Evolutionary conservation across 2,888 invertebrate species (phyloP), one percentile per base, ranked within the genome.

Genomic region (Priapulus caudatus): DNA sequence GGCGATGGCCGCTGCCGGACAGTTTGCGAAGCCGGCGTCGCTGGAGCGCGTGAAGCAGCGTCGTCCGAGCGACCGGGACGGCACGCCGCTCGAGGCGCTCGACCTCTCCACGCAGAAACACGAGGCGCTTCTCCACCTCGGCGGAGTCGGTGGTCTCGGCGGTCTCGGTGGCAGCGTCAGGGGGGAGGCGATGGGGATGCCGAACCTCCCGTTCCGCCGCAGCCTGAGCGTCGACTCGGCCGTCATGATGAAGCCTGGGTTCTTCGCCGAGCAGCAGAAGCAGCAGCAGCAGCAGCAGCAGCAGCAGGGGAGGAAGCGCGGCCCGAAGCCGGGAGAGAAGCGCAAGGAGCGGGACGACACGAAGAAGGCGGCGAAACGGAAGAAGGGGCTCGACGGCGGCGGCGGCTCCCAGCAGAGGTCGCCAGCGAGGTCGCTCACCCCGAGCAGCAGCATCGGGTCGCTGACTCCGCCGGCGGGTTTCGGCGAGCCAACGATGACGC

Each of bases 321-420:
- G 33, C 33, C 33, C 33, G n/a, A 33, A 33, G n/a, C 33, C 33
- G n/a, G 33, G 33, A 33, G 33, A 33, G n/a, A 33, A 33, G n/a
- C 33, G 33, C 10, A 33, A 33, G n/a, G 33, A 33, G 33, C 10
- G n/a, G n/a, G 33, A n/a, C 33, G 10, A 10, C 10, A 33, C 10
- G 10, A 33, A 33, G 33, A n/a, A n/a, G n/a, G n/a, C n/a, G n/a
- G n/a, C n/a, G n/a, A n/a, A n/a, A n/a, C n/a, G n/a, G n/a, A 33
- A 33, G n/a, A 33, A 33, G n/a, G 33, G 33, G 33, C 33, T 10
- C 10, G 10, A 10, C 33, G 33, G n/a, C 33, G 33, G 5, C n/a
- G 5, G 5, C 33, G 10, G 10, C n/a, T 33, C 33, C 10, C 33
- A 33, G 10, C n/a, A 33, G 5, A 33, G 5, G 33, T 5, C 33